Evolutionary conservation across 2,113 vertebrate species (phyloP), one percentile per base, ranked within the genome.

Genomic region (Lycocorax pyrrhopterus): DNA sequence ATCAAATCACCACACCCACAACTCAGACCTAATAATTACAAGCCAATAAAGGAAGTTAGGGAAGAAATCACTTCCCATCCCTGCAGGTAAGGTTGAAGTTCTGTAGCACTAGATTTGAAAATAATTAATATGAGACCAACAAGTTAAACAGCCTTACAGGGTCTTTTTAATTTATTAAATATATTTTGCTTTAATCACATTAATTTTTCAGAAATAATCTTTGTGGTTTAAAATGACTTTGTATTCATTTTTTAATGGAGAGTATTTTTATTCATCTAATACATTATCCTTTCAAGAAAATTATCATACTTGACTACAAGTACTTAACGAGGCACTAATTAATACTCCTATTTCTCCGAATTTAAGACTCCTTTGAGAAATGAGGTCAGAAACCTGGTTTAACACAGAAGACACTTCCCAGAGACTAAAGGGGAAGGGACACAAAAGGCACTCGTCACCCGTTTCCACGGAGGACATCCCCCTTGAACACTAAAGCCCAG

Each of bases 261-360:
- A 72, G 81, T 93, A 96, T 96, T 98, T 97, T 97, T 96, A 92
- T 95, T 96, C 91, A 83, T 88, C 19, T 55, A 97, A 91, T 92
- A 96, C 90, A 95, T 95, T 96, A 95, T 73, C 89, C 92, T 97
- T 97, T 88, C 94, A 94, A 89, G 88, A 96, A 96, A 97, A 97
- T 95, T 86, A 94, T 22, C 81, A 81, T 90, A 94, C 91, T 97
- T 94, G 89, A 88, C 72, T 94, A 75, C 69, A 91, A 97, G 90
- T 90, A 95, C 93, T 97, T 97, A 96, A 97, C 71, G 67, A 97
- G 87, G 66, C 44, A 32, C 97, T 97, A 97, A 97, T 98, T 97
- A 97, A 94, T 72, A 93, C 73, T 89, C 66, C 63, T 78, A 29
- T 93, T 92, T 86, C n/a, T 74, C 72, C 52, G 52, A 53, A 82